Evolutionary conservation across 2,888 invertebrate genomes (phyloP), one percentile per base, ranked within the genome.

Genomic region (Pristionchus arcanus): DNA sequence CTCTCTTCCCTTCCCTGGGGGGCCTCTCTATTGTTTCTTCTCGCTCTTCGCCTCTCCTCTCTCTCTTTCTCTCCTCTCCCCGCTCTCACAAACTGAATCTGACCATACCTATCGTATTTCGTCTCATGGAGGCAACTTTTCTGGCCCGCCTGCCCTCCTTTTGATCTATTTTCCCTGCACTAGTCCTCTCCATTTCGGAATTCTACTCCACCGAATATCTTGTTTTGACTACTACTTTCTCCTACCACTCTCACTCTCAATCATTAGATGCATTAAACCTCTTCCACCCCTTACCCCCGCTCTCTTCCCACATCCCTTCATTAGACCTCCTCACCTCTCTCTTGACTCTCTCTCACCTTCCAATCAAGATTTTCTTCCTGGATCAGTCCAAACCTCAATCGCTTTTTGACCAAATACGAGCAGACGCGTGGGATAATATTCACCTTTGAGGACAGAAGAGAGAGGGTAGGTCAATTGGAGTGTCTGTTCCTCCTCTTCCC

Each of bases 51-150:
- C 90, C 85, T 89, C 87, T 87, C 87, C 37, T 84, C 28, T 53
- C 77, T 86, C 59, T 74, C 55, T 68, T 42, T 85, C 59, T 71
- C 89, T 89, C 66, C 25, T 84, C 34, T 77, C 42, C 90, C 59
- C 77, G 53, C 37, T 49, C 74, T 55, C 53, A 55, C 88, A 55
- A 85, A 85, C 84, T 74, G 63, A 34, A 49, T 89, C 89, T 89
- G 85, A 90, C 90, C 90, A 89, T 86, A 90, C 91, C 89, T 90
- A 85, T 89, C 87, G 87, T 86, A 59, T 86, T 90, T 85, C 90
- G 89, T 90, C 90, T 88, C 81, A 89, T 77, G 77, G 42, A 63
- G 28, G 31, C 68, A 68, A 77, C 89, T 84, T 88, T 37, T 85
- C 59, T 53, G 53, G 0, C 77, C 42, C 74, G 19, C 31, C 85